Evolutionary conservation across 2,797 vertebrate species (phyloP).

Genomic region (Pseudochromis fuscus): DNA sequence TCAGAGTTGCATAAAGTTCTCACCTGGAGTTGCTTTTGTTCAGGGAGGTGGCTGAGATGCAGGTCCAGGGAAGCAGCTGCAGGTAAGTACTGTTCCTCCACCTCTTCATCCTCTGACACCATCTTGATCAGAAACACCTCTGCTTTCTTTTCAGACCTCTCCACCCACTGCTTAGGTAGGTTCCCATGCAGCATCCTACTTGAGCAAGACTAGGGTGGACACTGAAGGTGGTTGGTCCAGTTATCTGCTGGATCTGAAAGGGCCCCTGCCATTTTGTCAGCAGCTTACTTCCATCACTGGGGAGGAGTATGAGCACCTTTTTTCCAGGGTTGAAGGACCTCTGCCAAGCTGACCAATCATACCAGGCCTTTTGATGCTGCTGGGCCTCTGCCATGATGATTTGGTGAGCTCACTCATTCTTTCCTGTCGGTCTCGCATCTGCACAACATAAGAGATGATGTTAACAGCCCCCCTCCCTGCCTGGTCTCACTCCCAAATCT

Average conservation of each 20-base stretch:
- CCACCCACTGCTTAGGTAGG: background rate
- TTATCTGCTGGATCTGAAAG: background rate
- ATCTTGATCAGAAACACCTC: too few species aligned
- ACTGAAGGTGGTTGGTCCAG: too few species aligned
- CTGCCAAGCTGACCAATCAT: background rate
- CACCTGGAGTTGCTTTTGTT: too few species aligned
- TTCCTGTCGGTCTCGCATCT: background rate
- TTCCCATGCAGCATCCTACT: background rate
- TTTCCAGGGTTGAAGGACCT: background rate
- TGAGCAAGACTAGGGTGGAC: background rate
- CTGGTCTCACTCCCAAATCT: too few species aligned
- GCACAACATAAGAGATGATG: too few species aligned
- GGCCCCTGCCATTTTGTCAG: constrained; percentile 17
- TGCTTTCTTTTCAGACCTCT: too few species aligned
- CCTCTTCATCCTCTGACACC: background rate
- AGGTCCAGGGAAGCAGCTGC: too few species aligned
- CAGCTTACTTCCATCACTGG: constrained; percentile 20
- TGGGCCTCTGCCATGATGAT: background rate
- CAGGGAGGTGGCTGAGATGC: too few species aligned
- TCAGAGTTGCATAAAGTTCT: too few species aligned
- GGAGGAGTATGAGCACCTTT: constrained; percentile 3
- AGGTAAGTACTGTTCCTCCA: too few species aligned
- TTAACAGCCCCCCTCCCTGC: too few species aligned
- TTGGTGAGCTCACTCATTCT: too few species aligned
- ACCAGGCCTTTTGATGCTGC: background rate